These are phyloP conservation scores for Drosophila hydei DNA, from an alignment of 1,140 invertebrate species.

Conservation along the genomic window DNA sequence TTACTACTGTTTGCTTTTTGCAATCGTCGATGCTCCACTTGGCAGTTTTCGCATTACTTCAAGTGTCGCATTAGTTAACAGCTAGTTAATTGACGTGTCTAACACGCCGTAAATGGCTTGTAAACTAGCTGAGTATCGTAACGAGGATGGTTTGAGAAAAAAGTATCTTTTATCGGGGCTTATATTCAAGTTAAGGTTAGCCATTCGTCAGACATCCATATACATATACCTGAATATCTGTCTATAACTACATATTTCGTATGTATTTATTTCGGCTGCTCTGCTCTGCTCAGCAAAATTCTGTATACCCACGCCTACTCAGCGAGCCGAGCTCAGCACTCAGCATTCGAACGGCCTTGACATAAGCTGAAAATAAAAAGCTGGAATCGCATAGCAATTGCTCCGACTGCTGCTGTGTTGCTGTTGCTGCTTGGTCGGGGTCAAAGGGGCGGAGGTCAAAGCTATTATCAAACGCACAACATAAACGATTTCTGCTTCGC, in stretches of 20 bases:
- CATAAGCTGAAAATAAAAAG: slow-evolving; percentile 26
- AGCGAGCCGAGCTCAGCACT: slow-evolving; percentile 3
- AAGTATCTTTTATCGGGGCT: no score
- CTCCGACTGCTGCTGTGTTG: not conserved
- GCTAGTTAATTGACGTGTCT: slow-evolving; percentile 40
- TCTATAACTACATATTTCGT: no score
- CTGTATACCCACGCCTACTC: slow-evolving; percentile 34
- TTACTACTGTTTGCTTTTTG: slow-evolving; percentile 45
- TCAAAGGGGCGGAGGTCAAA: slow-evolving; percentile 6
- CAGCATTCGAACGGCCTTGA: slow-evolving; percentile 52
- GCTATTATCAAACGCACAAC: slow-evolving; percentile 18
- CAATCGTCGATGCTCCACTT: slow-evolving; percentile 34
- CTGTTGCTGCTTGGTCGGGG: not conserved
- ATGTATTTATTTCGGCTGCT: no score
- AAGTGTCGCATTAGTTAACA: slow-evolving; percentile 32
- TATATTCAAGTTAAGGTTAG: no score
- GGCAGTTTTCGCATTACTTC: slow-evolving; percentile 22
- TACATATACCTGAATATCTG: no score
- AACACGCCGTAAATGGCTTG: slow-evolving; percentile 8
- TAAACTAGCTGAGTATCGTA: not conserved
- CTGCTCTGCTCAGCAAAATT: slow-evolving; percentile 35
- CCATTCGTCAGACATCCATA: no score
- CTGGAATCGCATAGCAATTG: slow-evolving; percentile 27
- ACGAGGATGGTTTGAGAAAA: no score
- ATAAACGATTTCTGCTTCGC: slow-evolving; percentile 5